Percentiles rank a stretch among this genome's conserved stretches.
These are phyloP conservation scores for Benthosema pterotum DNA, from an alignment of 2,797 vertebrate genomes.

Conservation along the genomic window DNA sequence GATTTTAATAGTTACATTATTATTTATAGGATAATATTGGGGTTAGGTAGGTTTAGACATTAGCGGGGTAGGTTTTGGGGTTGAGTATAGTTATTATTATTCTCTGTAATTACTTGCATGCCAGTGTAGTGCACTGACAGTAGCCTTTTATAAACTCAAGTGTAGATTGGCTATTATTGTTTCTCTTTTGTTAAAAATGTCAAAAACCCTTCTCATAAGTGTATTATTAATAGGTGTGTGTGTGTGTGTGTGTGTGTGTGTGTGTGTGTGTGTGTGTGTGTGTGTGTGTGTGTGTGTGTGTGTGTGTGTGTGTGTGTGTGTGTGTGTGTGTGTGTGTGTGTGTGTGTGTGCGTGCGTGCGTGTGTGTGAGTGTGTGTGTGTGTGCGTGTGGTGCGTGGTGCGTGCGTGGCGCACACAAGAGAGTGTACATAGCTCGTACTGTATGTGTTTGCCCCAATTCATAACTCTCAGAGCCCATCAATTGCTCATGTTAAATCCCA, in stretches of 20 bases:
- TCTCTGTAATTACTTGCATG: no score
- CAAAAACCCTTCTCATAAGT: no score
- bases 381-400: not conserved
- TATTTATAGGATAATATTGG: no score
- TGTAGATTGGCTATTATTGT: no score
- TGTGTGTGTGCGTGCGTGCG: constrained; percentile 2
- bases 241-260: constrained; percentile 2
- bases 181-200: no score
- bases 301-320: constrained; percentile 9
- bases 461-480: constrained; percentile 53
- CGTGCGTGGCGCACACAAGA: no score
- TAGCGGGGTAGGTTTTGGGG: no score
- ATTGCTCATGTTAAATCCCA: constrained; percentile 58
- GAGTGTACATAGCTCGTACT: not conserved
- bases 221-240: not conserved
- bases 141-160: no score
- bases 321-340: constrained; percentile 1
- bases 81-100: no score
- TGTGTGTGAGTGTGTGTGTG: not conserved
- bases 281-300: constrained; percentile 10
- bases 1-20: no score
- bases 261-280: constrained; percentile 4
- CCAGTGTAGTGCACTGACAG: no score
- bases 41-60: no score
- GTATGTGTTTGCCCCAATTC: constrained; percentile 9